Percentiles rank a stretch among this genome's conserved stretches.
Conservation (phyloP, 2,888 invertebrate species). For the Limnephilus marmoratus region DNA sequence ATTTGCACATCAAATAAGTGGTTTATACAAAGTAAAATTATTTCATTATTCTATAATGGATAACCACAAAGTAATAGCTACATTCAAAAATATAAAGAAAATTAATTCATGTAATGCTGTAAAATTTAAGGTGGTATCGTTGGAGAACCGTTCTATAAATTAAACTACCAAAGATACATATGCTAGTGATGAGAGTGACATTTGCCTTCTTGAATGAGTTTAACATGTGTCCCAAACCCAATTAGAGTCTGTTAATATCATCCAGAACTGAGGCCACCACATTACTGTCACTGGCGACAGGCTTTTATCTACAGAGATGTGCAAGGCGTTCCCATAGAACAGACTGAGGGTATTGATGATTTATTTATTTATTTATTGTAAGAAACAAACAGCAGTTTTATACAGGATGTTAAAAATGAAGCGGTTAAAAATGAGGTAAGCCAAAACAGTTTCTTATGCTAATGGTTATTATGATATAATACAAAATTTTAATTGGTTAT, state of each 20-base stretch:
- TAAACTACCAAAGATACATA: not conserved
- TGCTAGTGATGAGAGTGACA: slow-evolving; percentile 35
- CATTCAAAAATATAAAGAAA: too few species aligned
- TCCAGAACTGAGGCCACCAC: slow-evolving; percentile 12
- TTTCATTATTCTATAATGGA: too few species aligned
- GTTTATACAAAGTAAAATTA: too few species aligned
- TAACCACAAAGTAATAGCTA: too few species aligned
- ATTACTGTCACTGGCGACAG: slow-evolving; percentile 25
- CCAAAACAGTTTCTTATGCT: too few species aligned
- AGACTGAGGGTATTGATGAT: not conserved
- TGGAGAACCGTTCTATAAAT: not conserved
- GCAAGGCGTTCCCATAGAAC: not conserved
- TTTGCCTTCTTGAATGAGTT: slow-evolving; percentile 39
- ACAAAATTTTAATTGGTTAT: too few species aligned
- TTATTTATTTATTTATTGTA: too few species aligned
- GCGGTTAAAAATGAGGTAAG: too few species aligned
- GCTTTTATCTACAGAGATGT: not conserved
- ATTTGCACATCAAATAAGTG: too few species aligned
- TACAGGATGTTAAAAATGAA: too few species aligned
- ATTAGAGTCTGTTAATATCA: slow-evolving; percentile 45
- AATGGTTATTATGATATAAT: too few species aligned
- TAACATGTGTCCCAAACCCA: slow-evolving; percentile 47
- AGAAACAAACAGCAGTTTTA: too few species aligned
- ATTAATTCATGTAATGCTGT: not conserved
- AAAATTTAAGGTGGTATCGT: not conserved